Base-by-base conservation (phyloP, 2,113 vertebrate species). In the Lipophrys pholis region DNA sequence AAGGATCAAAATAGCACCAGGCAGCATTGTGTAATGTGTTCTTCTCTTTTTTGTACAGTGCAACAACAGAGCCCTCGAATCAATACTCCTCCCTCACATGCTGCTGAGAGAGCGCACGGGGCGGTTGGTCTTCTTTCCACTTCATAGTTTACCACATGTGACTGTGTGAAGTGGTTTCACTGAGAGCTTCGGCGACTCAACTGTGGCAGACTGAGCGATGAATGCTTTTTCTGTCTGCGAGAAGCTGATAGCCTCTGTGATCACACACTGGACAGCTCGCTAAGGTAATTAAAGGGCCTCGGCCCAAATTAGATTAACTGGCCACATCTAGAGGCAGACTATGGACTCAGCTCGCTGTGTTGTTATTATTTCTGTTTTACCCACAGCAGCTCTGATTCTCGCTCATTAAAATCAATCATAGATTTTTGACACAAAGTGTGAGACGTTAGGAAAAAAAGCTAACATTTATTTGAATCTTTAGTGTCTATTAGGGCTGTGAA, bases 11-110 rank as follows among this genome's bases (percentile, higher is more conserved):
- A 93, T 91, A 92, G 88, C 87, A 85, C 76, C 52, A 15, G 76
- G 76, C 53, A 2, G 38, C 55, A 87, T 93, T 92, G 91, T 91
- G 89, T 93, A 94, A 94, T 86, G 80, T 73, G 84, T 81, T 86
- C 74, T 55, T 76, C 59, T 87, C 66, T 83, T 61, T 72, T 83
- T 83, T 78, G 64, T 68, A 74, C 77, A 42, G 63, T 49, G 64
- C 83, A 85, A 87, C 85, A 89, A 82, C 78, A 85, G 70, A 83
- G 73, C 73, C 60, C 55, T 87, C 43, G 51, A 76, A 91, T 93
- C 91, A 69, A 93, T 93, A 89, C 78, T n/a, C 86, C 89, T 89
- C 90, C 84, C 85, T 86, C 89, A 81, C 87, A 87, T 53, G 76
- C 66, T 58, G 73, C 77, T 73, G 69, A 69, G 72, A 70, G 87